These are phyloP conservation scores for Tenthredo mesomela DNA, from an alignment of 2,888 invertebrate genomes.

Conservation along the genomic window DNA sequence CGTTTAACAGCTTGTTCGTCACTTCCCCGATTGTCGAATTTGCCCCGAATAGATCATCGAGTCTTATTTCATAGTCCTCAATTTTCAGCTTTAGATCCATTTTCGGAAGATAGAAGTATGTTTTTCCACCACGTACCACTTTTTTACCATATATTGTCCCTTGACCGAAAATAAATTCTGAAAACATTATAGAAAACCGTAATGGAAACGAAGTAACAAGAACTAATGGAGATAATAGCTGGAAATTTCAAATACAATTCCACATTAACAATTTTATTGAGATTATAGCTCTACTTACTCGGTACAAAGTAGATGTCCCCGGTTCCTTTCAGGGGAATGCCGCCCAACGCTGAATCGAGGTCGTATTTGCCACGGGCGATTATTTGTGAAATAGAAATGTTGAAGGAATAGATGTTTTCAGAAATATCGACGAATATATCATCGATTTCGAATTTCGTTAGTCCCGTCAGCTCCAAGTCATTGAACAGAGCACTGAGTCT, in stretches of 20 bases:
- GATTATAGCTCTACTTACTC: not conserved
- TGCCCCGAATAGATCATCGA: not conserved
- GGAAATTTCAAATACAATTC: not conserved
- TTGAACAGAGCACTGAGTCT: not conserved
- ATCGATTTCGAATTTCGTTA: not conserved
- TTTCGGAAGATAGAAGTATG: not conserved
- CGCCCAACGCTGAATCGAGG: not conserved
- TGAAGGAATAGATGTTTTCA: not conserved
- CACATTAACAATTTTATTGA: not conserved
- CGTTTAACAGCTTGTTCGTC: slow-evolving; percentile 13
- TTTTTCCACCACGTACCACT: not conserved
- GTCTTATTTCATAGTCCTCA: not conserved
- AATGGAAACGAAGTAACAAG: not conserved
- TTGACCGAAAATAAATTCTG: not conserved
- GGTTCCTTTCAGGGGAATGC: not conserved
- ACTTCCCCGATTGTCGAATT: not conserved
- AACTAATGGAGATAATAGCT: not conserved
- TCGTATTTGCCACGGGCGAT: not conserved
- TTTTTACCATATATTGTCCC: not conserved
- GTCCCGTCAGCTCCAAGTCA: not conserved
- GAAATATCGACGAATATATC: slow-evolving; percentile 76
- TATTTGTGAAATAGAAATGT: not conserved
- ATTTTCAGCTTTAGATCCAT: not conserved
- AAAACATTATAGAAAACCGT: not conserved
- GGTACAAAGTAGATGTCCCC: not conserved